Base-by-base conservation (phyloP, 2,797 vertebrate species). In the Zenarchopterus dispar region DNA sequence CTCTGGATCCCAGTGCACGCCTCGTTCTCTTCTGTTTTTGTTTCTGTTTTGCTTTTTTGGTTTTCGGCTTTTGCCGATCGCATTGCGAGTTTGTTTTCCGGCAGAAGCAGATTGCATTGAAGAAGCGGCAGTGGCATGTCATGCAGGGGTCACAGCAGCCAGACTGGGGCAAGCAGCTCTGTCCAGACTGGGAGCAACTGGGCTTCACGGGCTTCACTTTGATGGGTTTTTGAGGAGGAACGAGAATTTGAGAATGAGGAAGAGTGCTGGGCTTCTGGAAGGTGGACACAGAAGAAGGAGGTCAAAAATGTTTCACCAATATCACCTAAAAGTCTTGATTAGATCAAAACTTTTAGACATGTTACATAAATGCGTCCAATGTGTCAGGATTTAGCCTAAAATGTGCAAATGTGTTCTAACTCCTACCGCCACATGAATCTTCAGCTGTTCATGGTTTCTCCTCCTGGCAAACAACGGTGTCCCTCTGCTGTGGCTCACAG, bases 111-210 rank as follows among this genome's bases (percentile, higher is more conserved):
- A 93, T 93, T 18, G 91, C 70, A 0, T 94, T 95, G 91, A 97
- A 96, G 91, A 97, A 96, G 72, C 86, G 95, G 81, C 96, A 96
- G 87, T 95, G 95, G 86, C 95, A 96, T 1, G 84, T 88, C 50
- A 91, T 90, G 0, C 89, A 91, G 0, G 89, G 85, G 57, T 93
- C 93, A 0, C 96, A 97, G 89, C 96, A 96, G 41, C 94, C 74
- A 8, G 91, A 90, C 15, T 91, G 92, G 11, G 93, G 94, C 0
- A 94, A 49, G 53, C 96, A 97, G 67, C 92, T 95, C 66, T 96
- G 94, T 0, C 91, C 86, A 0, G 94, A 82, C 26, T 87, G 78
- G n/a, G 95, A 93, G 0, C 96, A 96, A 42, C 78, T 86, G 0
- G 39, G 2, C 4, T n/a, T 43, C 8, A 3, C 16, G 0, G 72